Conservation (phyloP, 2,797 vertebrate species). For the Bradypus variegatus region DNA sequence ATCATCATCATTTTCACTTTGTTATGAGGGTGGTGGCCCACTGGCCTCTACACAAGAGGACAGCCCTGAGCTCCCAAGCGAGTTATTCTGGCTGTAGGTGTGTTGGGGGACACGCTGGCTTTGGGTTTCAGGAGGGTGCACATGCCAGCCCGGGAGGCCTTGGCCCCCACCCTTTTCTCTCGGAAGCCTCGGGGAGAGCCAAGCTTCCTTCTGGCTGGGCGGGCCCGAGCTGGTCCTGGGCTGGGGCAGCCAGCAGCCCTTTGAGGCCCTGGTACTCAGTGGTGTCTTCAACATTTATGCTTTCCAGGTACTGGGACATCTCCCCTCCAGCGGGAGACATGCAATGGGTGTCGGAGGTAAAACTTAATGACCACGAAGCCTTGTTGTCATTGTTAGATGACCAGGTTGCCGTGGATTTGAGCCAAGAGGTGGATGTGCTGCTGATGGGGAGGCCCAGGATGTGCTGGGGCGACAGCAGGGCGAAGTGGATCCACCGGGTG, state of each 20-base stretch:
- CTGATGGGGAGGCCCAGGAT: constrained; percentile 92
- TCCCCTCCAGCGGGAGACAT: no score
- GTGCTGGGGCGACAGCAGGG: constrained; percentile 82
- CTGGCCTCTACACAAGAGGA: not conserved
- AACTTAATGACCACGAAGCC: constrained; percentile 93
- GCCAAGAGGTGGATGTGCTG: constrained; percentile 89
- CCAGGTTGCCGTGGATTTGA: constrained; percentile 83
- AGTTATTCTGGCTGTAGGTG: not conserved
- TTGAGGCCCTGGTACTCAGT: no score
- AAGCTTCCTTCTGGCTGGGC: no score
- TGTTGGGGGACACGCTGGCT: not conserved
- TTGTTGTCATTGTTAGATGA: constrained; percentile 93
- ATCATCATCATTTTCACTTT: not conserved
- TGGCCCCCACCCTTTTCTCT: no score
- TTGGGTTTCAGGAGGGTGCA: fast-evolving
- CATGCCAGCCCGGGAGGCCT: fast-evolving
- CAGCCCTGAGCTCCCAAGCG: not conserved
- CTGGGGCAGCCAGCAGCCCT: no score
- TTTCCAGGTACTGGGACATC: no score
- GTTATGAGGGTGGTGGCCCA: not conserved
- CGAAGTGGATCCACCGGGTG: constrained; percentile 92
- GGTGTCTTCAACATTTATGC: no score
- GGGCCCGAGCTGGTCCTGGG: not conserved
- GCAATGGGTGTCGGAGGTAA: no score
- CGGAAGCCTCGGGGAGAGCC: not conserved